These are phyloP conservation scores for Platerodrilus igneus DNA, from an alignment of 2,888 invertebrate genomes.

Conservation along the genomic window DNA sequence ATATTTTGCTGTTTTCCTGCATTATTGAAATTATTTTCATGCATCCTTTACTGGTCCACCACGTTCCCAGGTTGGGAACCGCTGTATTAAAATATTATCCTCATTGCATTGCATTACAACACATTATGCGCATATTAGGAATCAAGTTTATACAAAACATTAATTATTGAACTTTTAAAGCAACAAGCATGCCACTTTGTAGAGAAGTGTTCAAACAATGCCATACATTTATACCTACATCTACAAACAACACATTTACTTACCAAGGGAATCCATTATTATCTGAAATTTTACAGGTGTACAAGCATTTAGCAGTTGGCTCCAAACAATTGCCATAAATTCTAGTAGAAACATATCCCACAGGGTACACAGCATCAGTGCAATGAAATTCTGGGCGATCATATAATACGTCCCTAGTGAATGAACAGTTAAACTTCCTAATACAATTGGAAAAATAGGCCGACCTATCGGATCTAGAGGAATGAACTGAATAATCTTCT, in stretches of 20 bases:
- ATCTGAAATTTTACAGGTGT: constrained; percentile 77
- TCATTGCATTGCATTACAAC: too few species aligned
- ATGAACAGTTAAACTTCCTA: constrained; percentile 67
- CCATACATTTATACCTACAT: background rate
- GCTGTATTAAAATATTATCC: too few species aligned
- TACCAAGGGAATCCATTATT: constrained; percentile 64
- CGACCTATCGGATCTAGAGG: constrained; percentile 62
- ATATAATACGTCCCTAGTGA: constrained; percentile 70
- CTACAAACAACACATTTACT: constrained; percentile 13
- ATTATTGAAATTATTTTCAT: too few species aligned
- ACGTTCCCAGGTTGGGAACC: too few species aligned
- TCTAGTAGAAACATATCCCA: constrained; percentile 72
- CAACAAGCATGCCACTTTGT: too few species aligned
- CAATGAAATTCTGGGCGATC: constrained; percentile 66
- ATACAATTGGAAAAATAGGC: constrained; percentile 67
- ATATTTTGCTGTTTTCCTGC: too few species aligned
- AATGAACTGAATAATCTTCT: constrained; percentile 57
- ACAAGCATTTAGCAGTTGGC: constrained; percentile 65
- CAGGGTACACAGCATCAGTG: constrained; percentile 69
- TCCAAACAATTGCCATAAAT: constrained; percentile 68
- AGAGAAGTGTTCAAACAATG: too few species aligned
- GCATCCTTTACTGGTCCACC: too few species aligned
- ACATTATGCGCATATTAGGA: too few species aligned
- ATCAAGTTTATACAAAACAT: too few species aligned
- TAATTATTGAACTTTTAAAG: too few species aligned